Conservation (phyloP, 1,140 invertebrate species). For the Paraescarpia echinospica region DNA sequence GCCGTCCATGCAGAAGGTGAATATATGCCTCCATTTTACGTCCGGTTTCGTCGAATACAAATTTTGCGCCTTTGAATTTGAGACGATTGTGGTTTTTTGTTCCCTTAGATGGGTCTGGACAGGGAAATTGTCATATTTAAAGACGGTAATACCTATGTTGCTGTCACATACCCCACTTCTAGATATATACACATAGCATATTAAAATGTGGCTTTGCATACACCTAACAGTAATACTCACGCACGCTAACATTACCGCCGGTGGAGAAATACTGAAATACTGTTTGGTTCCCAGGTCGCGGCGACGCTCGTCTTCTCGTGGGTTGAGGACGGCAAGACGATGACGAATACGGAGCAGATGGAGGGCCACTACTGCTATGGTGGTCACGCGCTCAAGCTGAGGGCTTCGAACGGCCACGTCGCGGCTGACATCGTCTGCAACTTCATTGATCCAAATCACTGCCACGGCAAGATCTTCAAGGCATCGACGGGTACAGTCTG, state of each 20-base stretch:
- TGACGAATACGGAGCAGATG: background rate
- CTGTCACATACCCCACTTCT: no score
- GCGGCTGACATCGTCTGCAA: background rate
- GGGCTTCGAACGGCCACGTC: background rate
- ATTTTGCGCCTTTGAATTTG: no score
- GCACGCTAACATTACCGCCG: no score
- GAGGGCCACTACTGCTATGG: background rate
- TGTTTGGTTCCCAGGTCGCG: background rate
- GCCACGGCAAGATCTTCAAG: background rate
- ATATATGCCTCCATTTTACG: background rate
- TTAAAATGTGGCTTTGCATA: no score
- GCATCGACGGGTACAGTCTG: background rate
- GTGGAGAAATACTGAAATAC: no score
- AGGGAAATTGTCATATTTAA: no score
- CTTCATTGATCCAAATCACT: background rate
- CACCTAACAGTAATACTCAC: no score
- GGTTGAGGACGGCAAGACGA: background rate
- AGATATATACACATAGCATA: no score
- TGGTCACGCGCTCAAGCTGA: background rate
- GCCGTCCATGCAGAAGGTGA: background rate
- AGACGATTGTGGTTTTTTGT: no score
- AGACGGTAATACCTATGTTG: no score
- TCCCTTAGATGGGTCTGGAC: no score
- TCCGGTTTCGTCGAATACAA: no score
- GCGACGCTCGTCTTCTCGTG: background rate